phyloP scores from a whole-genome alignment of 2,797 vertebrate genomes.

The Malacoraja senta region DNA sequence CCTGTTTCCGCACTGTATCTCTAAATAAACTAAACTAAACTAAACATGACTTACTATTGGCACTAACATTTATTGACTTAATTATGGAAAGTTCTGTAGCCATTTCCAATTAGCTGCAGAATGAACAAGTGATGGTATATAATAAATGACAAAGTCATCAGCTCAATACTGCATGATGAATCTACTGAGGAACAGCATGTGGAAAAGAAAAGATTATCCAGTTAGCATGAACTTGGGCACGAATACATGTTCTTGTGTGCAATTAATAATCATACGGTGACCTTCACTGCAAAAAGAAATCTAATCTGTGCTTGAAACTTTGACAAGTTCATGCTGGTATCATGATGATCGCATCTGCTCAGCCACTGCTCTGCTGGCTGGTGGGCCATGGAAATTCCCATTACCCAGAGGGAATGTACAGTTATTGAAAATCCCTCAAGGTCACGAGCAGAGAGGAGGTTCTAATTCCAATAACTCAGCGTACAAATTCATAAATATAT shows the following conservation, averaged over 20 bases:
- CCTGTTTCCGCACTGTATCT: no score
- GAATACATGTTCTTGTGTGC: not conserved
- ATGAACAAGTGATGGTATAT: not conserved
- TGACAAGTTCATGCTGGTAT: not conserved
- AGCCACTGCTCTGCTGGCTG: not conserved
- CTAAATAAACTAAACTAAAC: no score
- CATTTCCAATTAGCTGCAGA: not conserved
- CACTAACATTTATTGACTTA: not conserved
- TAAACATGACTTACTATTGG: not conserved
- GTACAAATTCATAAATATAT: not conserved
- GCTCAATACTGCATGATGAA: not conserved
- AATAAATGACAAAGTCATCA: not conserved
- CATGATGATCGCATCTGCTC: not conserved
- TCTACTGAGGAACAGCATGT: not conserved
- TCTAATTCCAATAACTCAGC: slow-evolving; percentile 18
- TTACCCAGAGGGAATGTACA: slow-evolving; percentile 27
- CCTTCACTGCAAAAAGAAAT: not conserved
- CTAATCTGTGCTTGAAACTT: not conserved
- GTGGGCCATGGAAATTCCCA: not conserved
- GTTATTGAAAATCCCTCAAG: slow-evolving; percentile 31
- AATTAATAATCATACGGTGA: not conserved
- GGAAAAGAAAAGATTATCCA: not conserved
- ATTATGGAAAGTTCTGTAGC: slow-evolving; percentile 5
- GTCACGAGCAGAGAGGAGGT: not conserved
- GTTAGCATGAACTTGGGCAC: not conserved